phyloP scores from a whole-genome alignment of 2,888 invertebrate species.

The Ceraclea dissimilis region DNA sequence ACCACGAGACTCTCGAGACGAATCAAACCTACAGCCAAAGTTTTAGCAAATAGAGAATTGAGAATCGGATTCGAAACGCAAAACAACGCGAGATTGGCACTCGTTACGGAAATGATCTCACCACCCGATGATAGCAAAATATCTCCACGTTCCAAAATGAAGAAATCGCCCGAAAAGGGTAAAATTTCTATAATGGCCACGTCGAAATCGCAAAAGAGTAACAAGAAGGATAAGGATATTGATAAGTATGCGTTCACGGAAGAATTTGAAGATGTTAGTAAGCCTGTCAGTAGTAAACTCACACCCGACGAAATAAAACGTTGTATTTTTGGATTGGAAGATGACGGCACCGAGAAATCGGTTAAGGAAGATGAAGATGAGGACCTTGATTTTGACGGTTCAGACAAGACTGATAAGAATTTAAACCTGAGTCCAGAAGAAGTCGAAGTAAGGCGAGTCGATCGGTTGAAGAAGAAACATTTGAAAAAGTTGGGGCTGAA shows the following conservation, averaged over 20 bases:
- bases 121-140: slow-evolving; percentile 15
- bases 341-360: not conserved
- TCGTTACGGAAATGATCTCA: slow-evolving; percentile 30
- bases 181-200: slow-evolving; percentile 13
- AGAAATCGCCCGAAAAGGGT: slow-evolving; percentile 32
- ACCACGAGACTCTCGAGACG: slow-evolving; percentile 37
- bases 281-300: not conserved
- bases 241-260: slow-evolving; percentile 16
- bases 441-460: slow-evolving; percentile 38
- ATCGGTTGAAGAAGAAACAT: slow-evolving; percentile 51
- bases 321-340: slow-evolving; percentile 12
- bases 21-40: slow-evolving; percentile 60
- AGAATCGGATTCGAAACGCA: slow-evolving; percentile 51
- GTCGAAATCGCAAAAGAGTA: slow-evolving; percentile 12
- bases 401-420: not conserved
- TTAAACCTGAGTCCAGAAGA: slow-evolving; percentile 36
- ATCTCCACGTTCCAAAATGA: slow-evolving; percentile 17
- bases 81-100: slow-evolving; percentile 48
- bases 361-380: not conserved
- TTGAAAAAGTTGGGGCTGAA: slow-evolving; percentile 49
- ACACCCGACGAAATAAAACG: slow-evolving; percentile 19
- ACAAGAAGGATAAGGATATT: slow-evolving; percentile 8
- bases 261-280: slow-evolving; percentile 27
- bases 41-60: slow-evolving; percentile 57
- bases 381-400: not conserved